Conservation (phyloP, 2,113 vertebrate genomes). For the Pongo abelii region DNA sequence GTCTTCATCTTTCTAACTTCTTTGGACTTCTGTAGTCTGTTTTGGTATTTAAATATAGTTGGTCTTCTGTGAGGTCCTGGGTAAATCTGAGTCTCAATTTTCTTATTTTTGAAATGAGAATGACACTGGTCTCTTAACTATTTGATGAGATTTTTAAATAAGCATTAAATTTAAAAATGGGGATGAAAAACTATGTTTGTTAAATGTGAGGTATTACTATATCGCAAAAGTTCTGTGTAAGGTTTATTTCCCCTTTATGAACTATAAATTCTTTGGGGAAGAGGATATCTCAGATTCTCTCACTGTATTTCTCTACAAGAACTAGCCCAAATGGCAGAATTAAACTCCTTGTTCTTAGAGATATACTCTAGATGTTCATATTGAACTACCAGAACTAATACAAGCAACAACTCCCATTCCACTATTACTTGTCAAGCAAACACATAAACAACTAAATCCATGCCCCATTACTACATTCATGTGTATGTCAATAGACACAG, state of each 20-base stretch:
- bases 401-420: background rate
- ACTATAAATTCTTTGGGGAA: conserved; percentile 13
- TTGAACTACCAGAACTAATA: background rate
- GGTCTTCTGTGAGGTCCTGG: background rate
- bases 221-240: background rate
- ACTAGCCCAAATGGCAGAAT: background rate
- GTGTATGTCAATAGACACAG: background rate
- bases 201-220: background rate
- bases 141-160: conserved; percentile 7
- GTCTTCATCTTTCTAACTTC: background rate
- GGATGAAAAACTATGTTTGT: conserved; percentile 14
- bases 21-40: background rate
- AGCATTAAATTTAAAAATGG: background rate
- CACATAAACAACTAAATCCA: background rate
- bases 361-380: background rate
- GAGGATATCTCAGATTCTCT: background rate
- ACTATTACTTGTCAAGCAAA: conserved; percentile 38
- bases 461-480: background rate
- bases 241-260: background rate
- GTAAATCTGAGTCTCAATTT: background rate
- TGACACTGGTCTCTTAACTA: background rate
- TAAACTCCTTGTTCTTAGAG: background rate
- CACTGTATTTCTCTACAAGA: background rate
- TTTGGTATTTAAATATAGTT: background rate
- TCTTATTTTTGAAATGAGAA: background rate